These are phyloP conservation scores for Glaucopsyche alexis DNA, from an alignment of 2,888 invertebrate species.

Conservation along the genomic window DNA sequence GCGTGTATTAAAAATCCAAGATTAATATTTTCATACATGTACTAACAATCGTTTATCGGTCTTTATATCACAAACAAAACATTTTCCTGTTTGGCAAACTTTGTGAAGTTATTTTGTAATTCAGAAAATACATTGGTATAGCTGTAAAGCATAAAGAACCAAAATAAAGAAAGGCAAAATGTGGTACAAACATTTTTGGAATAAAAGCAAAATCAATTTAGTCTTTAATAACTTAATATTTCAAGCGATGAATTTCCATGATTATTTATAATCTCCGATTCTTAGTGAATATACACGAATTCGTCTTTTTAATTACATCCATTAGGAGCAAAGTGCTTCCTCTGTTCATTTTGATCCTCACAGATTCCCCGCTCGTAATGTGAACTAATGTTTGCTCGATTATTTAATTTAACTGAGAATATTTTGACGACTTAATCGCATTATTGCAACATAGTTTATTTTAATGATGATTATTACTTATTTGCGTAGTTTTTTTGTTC, in stretches of 20 bases:
- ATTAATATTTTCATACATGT: background rate
- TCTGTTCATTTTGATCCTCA: conserved; percentile 21
- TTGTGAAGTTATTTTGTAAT: background rate
- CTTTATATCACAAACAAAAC: background rate
- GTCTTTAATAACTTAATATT: background rate
- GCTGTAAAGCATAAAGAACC: background rate
- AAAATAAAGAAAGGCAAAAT: background rate
- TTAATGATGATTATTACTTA: too few species aligned
- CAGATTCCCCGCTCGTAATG: background rate
- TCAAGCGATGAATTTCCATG: background rate
- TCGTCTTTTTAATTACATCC: conserved; percentile 26
- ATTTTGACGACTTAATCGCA: conserved; percentile 2
- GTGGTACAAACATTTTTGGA: background rate
- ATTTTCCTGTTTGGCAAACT: background rate
- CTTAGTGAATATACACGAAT: background rate
- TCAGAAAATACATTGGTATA: background rate
- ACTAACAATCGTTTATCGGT: background rate
- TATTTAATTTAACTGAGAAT: background rate
- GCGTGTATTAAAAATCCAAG: background rate
- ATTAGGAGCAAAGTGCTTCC: conserved; percentile 13
- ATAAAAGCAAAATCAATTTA: background rate
- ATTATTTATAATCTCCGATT: background rate
- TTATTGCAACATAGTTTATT: background rate
- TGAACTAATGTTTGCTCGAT: background rate
- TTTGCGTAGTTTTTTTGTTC: too few species aligned